A percentile compares a stretch with the other conserved stretches of the same genome.
phyloP scores from a whole-genome alignment of 2,797 vertebrate species.

The Lateolabrax maculatus region DNA sequence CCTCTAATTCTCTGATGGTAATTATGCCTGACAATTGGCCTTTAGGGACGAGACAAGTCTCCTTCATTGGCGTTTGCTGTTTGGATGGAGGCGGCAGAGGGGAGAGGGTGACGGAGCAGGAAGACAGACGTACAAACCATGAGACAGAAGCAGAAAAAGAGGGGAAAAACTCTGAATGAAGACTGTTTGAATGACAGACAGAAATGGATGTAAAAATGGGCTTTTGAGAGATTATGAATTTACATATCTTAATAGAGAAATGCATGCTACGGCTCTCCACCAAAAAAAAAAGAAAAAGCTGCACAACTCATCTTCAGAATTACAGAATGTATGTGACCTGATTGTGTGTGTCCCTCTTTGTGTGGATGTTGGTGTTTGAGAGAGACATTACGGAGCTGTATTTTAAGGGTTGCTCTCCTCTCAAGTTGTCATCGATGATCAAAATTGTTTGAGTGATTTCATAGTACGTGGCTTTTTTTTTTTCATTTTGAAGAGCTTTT shows the following conservation, averaged over 20 bases:
- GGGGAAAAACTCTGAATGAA: slow-evolving; percentile 66
- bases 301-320: slow-evolving; percentile 68
- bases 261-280: slow-evolving; percentile 60
- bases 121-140: slow-evolving; percentile 42
- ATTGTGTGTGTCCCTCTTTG: slow-evolving; percentile 23
- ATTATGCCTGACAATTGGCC: slow-evolving; percentile 94
- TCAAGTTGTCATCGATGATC: slow-evolving; percentile 48
- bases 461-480: slow-evolving; percentile 56
- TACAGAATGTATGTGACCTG: slow-evolving; percentile 49
- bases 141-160: slow-evolving; percentile 30
- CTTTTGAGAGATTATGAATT: slow-evolving; percentile 82
- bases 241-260: slow-evolving; percentile 84
- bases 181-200: slow-evolving; percentile 74
- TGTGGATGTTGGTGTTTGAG: not conserved
- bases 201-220: slow-evolving; percentile 79
- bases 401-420: slow-evolving; percentile 48
- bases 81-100: slow-evolving; percentile 50
- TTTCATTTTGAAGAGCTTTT: slow-evolving; percentile 60
- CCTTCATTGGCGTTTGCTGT: slow-evolving; percentile 87
- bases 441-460: slow-evolving; percentile 64
- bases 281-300: slow-evolving; percentile 47
- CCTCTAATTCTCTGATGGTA: slow-evolving; percentile 92
- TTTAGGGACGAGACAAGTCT: slow-evolving; percentile 91
- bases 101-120: slow-evolving; percentile 44
- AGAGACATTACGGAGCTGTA: slow-evolving; percentile 12